Evolutionary conservation across 2,113 vertebrate genomes (phyloP).

Genomic region (Odontesthes bonariensis): DNA sequence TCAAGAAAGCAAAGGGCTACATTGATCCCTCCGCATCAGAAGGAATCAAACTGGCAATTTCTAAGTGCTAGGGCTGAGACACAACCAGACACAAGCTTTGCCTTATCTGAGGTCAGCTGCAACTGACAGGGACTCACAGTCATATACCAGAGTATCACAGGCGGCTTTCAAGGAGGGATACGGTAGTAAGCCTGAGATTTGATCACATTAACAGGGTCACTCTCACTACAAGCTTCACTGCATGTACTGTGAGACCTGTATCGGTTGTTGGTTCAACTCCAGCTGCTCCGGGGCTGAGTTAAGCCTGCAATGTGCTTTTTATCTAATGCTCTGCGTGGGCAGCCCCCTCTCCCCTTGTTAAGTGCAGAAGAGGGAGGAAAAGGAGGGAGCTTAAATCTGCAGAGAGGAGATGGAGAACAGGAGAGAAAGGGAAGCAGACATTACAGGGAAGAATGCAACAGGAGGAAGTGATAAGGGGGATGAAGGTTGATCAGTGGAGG

Average conservation of each 20-base stretch:
- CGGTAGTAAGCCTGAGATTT: slow-evolving; percentile 5
- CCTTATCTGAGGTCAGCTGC: slow-evolving; percentile 34
- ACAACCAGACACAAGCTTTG: slow-evolving; percentile 21
- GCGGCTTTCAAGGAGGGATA: slow-evolving; percentile 8
- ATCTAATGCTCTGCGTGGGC: slow-evolving; percentile 63
- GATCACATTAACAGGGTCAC: slow-evolving; percentile 49
- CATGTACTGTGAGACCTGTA: slow-evolving; percentile 23
- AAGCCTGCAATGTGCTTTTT: slow-evolving; percentile 53
- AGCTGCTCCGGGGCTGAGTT: slow-evolving; percentile 40
- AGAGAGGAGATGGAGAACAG: slow-evolving; percentile 36
- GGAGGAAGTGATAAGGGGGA: slow-evolving; percentile 44
- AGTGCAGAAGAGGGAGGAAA: slow-evolving; percentile 51
- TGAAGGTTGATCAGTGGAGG: slow-evolving; percentile 27
- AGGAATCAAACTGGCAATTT: slow-evolving; percentile 36
- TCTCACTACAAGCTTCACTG: slow-evolving; percentile 28
- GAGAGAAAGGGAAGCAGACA: slow-evolving; percentile 37
- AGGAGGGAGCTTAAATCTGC: slow-evolving; percentile 49
- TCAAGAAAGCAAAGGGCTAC: slow-evolving; percentile 14
- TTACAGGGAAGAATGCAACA: slow-evolving; percentile 28
- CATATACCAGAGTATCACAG: slow-evolving; percentile 17
- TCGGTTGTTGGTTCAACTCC: slow-evolving; percentile 53
- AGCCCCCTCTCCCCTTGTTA: slow-evolving; percentile 41
- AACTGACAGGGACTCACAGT: not conserved
- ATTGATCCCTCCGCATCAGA: slow-evolving; percentile 29
- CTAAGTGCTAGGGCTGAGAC: not conserved